Conservation (phyloP, 2,797 vertebrate genomes). For the Hydrophis major region DNA sequence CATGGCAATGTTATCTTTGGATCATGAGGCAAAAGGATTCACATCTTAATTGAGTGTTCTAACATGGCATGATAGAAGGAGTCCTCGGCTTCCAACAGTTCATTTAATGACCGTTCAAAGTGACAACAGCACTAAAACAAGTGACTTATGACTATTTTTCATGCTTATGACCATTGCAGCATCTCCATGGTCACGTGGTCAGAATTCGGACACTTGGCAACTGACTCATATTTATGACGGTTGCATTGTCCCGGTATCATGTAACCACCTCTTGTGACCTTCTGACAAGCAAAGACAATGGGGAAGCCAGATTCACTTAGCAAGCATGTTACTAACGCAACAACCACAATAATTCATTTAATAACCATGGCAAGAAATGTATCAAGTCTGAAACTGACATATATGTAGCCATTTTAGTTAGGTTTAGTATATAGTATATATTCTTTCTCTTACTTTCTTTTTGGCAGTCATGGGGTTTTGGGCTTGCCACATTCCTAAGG, state of each 20-base stretch:
- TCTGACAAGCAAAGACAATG: neutral
- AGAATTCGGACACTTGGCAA: neutral
- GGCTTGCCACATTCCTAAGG: too few species aligned
- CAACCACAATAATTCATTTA: neutral
- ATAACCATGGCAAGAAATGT: neutral
- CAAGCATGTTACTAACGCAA: neutral
- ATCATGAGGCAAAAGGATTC: neutral
- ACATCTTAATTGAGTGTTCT: neutral
- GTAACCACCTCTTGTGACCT: neutral
- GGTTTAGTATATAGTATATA: too few species aligned
- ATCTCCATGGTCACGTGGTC: neutral
- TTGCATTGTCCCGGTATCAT: neutral
- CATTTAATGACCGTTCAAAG: neutral
- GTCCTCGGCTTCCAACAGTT: neutral
- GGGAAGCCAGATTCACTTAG: neutral
- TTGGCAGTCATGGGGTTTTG: too few species aligned
- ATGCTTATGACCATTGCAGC: accelerated
- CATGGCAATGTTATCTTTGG: neutral
- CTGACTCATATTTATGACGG: neutral
- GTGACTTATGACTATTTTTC: neutral
- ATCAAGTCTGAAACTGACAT: too few species aligned
- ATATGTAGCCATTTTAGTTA: too few species aligned
- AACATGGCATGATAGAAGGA: neutral
- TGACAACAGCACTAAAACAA: neutral
- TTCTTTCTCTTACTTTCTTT: too few species aligned